A percentile compares a stretch with the other conserved stretches of the same genome.
These are phyloP conservation scores for Sebastes hopkinsi DNA, from an alignment of 2,797 vertebrate species.

Conservation along the genomic window DNA sequence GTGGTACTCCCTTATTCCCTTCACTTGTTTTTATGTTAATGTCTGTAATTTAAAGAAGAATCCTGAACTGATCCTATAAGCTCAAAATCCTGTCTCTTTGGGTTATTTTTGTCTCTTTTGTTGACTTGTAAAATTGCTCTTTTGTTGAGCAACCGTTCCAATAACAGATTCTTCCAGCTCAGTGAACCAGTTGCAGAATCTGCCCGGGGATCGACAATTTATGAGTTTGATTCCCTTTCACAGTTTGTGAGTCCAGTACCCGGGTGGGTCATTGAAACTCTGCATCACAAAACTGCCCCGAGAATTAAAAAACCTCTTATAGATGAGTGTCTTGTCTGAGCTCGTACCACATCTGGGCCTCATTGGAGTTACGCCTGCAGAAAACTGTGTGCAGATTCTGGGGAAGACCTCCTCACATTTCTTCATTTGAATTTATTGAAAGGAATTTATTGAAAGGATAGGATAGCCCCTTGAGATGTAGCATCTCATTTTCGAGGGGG, in stretches of 20 bases:
- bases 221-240: constrained; percentile 56
- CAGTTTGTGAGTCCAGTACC: constrained; percentile 43
- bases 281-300: constrained; percentile 44
- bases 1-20: constrained; percentile 32
- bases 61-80: constrained; percentile 31
- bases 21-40: constrained; percentile 55
- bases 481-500: rapidly evolving
- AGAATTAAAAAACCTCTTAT: constrained; percentile 40
- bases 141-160: not conserved
- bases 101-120: constrained; percentile 1
- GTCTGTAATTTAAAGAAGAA: constrained; percentile 40
- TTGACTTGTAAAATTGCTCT: not conserved
- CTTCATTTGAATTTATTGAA: too few relatives aligned
- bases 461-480: too few relatives aligned
- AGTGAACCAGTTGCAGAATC: constrained; percentile 10
- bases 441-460: too few relatives aligned
- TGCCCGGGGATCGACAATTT: constrained; percentile 29
- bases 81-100: not conserved
- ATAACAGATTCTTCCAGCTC: constrained; percentile 1
- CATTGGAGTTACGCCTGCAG: not conserved
- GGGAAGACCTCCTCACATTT: not conserved
- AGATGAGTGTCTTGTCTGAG: not conserved
- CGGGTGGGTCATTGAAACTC: constrained; percentile 35
- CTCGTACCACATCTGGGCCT: not conserved
- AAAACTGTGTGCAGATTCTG: not conserved